These are phyloP conservation scores for Noctua janthina DNA, from an alignment of 2,888 invertebrate species.

Conservation along the genomic window DNA sequence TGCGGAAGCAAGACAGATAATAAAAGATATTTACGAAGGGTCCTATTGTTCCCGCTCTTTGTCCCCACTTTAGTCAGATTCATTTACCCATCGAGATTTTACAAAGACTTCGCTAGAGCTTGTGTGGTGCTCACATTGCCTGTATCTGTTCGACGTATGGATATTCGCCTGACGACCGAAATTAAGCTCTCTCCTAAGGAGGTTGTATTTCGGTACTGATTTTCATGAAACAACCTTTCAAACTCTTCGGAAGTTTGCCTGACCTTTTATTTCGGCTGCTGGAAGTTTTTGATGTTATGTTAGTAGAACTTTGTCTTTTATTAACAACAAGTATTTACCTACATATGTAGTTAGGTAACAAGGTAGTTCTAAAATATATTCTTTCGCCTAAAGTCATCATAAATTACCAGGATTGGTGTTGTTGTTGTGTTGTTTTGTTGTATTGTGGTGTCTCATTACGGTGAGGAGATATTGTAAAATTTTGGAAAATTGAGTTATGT, in stretches of 20 bases:
- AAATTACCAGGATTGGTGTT: background rate
- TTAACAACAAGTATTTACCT: slow-evolving; percentile 19
- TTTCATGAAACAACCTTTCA: slow-evolving; percentile 25
- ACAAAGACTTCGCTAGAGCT: slow-evolving; percentile 68
- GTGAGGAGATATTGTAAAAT: slow-evolving; percentile 19
- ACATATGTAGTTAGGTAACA: slow-evolving; percentile 1
- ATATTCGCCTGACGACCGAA: slow-evolving; percentile 24
- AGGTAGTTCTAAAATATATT: slow-evolving; percentile 20
- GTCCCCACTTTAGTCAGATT: slow-evolving; percentile 72
- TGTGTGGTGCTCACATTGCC: slow-evolving; percentile 49
- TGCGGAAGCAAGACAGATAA: slow-evolving; percentile 72
- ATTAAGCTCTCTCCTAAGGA: slow-evolving; percentile 7
- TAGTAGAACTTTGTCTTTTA: slow-evolving; percentile 32
- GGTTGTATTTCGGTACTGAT: slow-evolving; percentile 9
- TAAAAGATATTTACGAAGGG: slow-evolving; percentile 79
- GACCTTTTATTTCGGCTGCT: slow-evolving; percentile 26
- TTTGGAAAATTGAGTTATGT: slow-evolving; percentile 13
- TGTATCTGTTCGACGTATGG: slow-evolving; percentile 21
- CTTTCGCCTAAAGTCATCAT: slow-evolving; percentile 2
- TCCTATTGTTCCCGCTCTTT: slow-evolving; percentile 76
- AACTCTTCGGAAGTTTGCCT: slow-evolving; percentile 32
- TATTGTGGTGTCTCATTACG: background rate
- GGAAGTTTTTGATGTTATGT: slow-evolving; percentile 23
- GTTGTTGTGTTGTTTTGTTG: too few species aligned
- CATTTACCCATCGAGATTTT: slow-evolving; percentile 74